A percentile compares a stretch with the other conserved stretches of the same genome.
Evolutionary conservation across 2,888 invertebrate species (phyloP).

Genomic region (Athetis lepigone): DNA sequence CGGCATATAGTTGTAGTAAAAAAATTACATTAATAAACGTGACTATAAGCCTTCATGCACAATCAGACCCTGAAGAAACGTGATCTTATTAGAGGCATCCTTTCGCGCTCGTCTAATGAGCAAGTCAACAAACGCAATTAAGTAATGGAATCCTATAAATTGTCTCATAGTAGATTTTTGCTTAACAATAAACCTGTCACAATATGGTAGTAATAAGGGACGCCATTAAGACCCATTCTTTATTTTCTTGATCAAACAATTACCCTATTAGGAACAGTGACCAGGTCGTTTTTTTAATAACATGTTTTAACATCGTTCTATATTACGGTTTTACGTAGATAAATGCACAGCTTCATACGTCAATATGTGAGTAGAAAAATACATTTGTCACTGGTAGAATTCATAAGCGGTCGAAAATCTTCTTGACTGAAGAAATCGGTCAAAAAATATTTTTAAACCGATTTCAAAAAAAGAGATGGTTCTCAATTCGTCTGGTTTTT

Average conservation of each 20-base stretch:
- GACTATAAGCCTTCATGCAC: constrained; percentile 16
- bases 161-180: neutral
- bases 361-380: too few relatives aligned
- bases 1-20: constrained; percentile 4
- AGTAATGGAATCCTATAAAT: constrained; percentile 13
- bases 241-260: constrained; percentile 6
- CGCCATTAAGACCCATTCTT: constrained; percentile 16
- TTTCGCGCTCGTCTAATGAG: constrained; percentile 15
- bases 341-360: too few relatives aligned
- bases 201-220: constrained; percentile 11
- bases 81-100: constrained; percentile 29
- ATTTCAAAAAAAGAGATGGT: too few relatives aligned
- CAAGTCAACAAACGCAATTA: neutral
- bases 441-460: too few relatives aligned
- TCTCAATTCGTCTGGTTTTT: too few relatives aligned
- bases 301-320: constrained; percentile 1
- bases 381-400: too few relatives aligned
- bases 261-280: constrained; percentile 45
- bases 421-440: too few relatives aligned
- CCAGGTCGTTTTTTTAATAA: constrained; percentile 46
- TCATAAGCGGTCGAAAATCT: too few relatives aligned
- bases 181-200: constrained; percentile 4
- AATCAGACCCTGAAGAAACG: constrained; percentile 38
- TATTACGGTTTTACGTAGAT: constrained; percentile 28
- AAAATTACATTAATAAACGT: constrained; percentile 33